Conservation (phyloP, 2,888 invertebrate species). For the Tryphoninae sp. region DNA sequence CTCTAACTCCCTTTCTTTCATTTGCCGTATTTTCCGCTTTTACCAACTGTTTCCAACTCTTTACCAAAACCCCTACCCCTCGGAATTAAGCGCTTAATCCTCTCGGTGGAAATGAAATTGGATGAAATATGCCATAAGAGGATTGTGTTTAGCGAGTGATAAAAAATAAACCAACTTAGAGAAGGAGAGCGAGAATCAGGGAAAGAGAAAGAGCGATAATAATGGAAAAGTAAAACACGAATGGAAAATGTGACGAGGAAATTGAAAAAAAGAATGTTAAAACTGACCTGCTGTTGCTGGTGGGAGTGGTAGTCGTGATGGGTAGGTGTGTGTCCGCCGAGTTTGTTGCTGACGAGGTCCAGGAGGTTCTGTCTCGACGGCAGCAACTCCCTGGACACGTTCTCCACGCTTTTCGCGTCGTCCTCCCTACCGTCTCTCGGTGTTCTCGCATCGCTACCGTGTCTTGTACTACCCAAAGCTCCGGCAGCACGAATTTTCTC, state of each 20-base stretch:
- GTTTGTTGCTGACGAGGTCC: constrained; percentile 79
- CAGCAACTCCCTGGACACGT: constrained; percentile 73
- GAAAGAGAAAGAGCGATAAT: neutral
- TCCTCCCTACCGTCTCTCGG: constrained; percentile 73
- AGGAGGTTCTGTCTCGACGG: constrained; percentile 79
- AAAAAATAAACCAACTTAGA: neutral
- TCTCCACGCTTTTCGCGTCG: constrained; percentile 78
- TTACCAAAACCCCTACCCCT: neutral
- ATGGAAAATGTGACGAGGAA: neutral
- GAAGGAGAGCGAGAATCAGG: neutral
- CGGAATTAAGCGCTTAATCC: constrained; percentile 50
- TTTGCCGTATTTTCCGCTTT: constrained; percentile 33
- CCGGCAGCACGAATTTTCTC: constrained; percentile 69
- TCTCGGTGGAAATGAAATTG: constrained; percentile 40
- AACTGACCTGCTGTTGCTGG: constrained; percentile 76
- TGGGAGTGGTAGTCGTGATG: constrained; percentile 79
- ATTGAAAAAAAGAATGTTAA: constrained; percentile 11
- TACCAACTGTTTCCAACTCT: constrained; percentile 18
- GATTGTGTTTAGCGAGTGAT: constrained; percentile 34
- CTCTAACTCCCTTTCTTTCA: constrained; percentile 12
- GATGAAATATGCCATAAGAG: constrained; percentile 43
- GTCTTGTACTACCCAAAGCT: constrained; percentile 61
- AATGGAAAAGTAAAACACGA: neutral
- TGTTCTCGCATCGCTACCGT: constrained; percentile 65
- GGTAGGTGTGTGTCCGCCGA: constrained; percentile 78